Evolutionary conservation across 2,113 vertebrate species (phyloP).

Genomic region (Plecturocebus donacophilus): DNA sequence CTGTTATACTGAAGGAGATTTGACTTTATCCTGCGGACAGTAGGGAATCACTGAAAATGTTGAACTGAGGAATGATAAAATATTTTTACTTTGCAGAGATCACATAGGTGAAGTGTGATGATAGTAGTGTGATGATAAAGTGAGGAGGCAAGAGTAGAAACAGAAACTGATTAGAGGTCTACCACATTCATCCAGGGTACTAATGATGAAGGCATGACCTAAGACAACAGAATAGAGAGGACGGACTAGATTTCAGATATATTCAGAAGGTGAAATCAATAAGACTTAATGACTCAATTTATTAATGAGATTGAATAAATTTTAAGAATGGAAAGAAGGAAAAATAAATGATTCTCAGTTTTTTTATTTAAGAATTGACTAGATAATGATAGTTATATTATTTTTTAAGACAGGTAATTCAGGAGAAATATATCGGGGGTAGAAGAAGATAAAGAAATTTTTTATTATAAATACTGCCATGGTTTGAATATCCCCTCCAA

Average conservation of each 20-base stretch:
- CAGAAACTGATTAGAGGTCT: not conserved
- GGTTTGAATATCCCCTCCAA: not conserved
- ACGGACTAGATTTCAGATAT: not conserved
- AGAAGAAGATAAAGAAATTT: not conserved
- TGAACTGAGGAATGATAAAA: slow-evolving; percentile 1
- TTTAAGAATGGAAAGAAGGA: not conserved
- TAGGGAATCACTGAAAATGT: not conserved
- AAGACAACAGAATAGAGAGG: not conserved
- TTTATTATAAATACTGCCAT: not conserved
- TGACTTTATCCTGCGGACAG: not conserved
- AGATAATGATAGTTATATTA: not conserved
- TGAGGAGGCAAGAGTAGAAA: not conserved
- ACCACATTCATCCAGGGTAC: not conserved
- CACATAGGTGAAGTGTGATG: not conserved
- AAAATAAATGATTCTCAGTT: slow-evolving; percentile 4
- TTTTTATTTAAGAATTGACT: not conserved
- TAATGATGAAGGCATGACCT: not conserved
- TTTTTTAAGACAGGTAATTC: not conserved
- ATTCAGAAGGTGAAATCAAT: not conserved
- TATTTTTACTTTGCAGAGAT: not conserved
- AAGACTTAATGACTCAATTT: not conserved
- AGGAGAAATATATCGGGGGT: not conserved
- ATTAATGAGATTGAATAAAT: not conserved
- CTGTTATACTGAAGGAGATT: not conserved
- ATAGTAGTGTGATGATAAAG: not conserved